Evolutionary conservation across 2,888 invertebrate genomes (phyloP), one percentile per base, ranked within the genome.

Genomic region (Nomada hirtipes): DNA sequence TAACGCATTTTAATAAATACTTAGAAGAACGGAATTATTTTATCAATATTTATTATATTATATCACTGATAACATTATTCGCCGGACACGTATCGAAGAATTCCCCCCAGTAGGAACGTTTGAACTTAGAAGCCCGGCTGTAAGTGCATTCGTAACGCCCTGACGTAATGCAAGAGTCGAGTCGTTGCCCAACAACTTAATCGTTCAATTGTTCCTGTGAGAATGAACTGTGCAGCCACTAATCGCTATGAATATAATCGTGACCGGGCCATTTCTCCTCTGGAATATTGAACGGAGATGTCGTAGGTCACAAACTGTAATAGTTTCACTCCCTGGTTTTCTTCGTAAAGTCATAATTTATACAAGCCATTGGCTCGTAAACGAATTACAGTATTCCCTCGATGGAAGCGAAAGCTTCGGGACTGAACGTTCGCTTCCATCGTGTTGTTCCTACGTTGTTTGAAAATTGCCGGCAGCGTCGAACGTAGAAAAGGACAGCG

Each of bases 131-230:
- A 52, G 29, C 2, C 61, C 15, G 44, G 44, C 55, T 47, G 44
- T 72, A 50, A 71, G 72, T 79, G 42, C 26, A 67, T 71, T 64
- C 29, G 61, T 67, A 65, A 50, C 55, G 47, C 26, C 44, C 26
- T 65, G 60, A 67, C 53, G 50, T 69, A 65, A 74, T 23, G 29
- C 15, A 61, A 68, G 42, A 63, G 44, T 29, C 47, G 0, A 4
- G 36, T 3, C 29, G 44, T 80, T 80, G 50, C 80, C 26, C 80
- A 80, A 80, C 79, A 47, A 72, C 57, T 63, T 79, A 79, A 80
- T 80, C 80, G 79, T 63, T 72, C 79, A 67, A 80, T 80, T 80
- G 80, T 80, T 80, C 79, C 72, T 72, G 79, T 72, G 79, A 68
- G 80, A 80, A 72, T 72, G 47, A 44, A n/a, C 26, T 15, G 79